Base-by-base conservation (phyloP, 2,888 invertebrate genomes). In the Petrophora chlorosata region DNA sequence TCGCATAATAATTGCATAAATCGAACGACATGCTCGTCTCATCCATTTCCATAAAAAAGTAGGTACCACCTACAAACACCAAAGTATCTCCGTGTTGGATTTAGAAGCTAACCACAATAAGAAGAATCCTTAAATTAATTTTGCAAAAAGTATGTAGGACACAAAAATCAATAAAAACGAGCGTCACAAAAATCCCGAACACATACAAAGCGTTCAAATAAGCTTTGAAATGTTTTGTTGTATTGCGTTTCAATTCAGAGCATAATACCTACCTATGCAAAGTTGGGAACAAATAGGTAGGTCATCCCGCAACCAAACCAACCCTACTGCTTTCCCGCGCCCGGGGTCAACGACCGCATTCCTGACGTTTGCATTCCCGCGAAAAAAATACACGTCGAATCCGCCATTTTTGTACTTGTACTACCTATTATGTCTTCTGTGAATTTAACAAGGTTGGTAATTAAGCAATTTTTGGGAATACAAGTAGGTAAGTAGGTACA, bases 291-390 rank as follows among this genome's bases (percentile, higher is more conserved):
- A 64, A 68, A 73, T 67, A 70, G 68, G 65, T 69, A 65, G 49
- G 43, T 49, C 49, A 71, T 70, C 68, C 69, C 53, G 57, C 61
- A 59, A 53, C 62, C n/a, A n/a, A 61, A 55, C 62, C 67, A 67
- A 73, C 74, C 70, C 72, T 67, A 71, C 69, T 39, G 48, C 45
- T 63, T 71, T 72, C 76, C 74, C 76, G 76, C 75, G 65, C 63
- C 59, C 55, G 61, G 59, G 79, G 70, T 73, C 79, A 70, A 61
- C 54, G 76, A 82, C 73, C 65, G 64, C 74, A 77, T 78, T 74
- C 78, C 76, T 63, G 56, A 59, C 68, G 66, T 65, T 46, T 76
- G 76, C 73, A 73, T 72, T 73, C 72, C 62, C 61, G 66, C 67
- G 63, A 46, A 73, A 67, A 76, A 72, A 74, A 80, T 74, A 74